Conservation (phyloP, 2,888 invertebrate species). For the Leucoma salicis region DNA sequence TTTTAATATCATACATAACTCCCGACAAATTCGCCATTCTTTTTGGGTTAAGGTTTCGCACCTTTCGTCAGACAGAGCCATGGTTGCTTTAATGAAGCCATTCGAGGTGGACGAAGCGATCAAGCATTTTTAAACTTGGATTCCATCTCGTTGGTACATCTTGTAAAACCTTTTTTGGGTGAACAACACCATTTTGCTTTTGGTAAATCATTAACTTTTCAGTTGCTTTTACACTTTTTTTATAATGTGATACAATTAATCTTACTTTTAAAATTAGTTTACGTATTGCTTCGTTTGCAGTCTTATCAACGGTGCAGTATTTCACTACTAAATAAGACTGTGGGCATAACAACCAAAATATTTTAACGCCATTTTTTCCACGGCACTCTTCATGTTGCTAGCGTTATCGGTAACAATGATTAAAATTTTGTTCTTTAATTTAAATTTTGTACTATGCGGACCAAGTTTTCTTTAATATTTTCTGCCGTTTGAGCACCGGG, state of each 20-base stretch:
- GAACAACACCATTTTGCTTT: slow-evolving; percentile 10
- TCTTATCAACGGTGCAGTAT: too few relatives aligned
- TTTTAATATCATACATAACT: slow-evolving; percentile 23
- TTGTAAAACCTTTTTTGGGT: slow-evolving; percentile 8
- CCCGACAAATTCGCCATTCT: slow-evolving; percentile 21
- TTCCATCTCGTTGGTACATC: slow-evolving; percentile 1
- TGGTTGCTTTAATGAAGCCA: background rate
- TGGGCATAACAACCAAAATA: background rate
- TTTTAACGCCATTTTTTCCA: background rate
- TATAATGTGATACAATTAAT: slow-evolving; percentile 14
- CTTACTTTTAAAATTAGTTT: slow-evolving; percentile 4
- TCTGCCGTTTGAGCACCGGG: slow-evolving; percentile 7
- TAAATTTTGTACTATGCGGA: slow-evolving; percentile 9
- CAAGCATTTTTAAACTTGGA: slow-evolving; percentile 16
- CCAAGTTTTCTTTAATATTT: slow-evolving; percentile 8
- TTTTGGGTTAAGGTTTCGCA: slow-evolving; percentile 12
- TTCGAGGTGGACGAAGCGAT: slow-evolving; percentile 21
- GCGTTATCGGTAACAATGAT: slow-evolving; percentile 12
- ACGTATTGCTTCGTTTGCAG: too few relatives aligned
- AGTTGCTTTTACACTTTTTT: slow-evolving; percentile 12
- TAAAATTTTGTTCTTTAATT: slow-evolving; percentile 10
- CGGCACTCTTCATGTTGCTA: slow-evolving; percentile 9
- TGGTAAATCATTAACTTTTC: slow-evolving; percentile 11
- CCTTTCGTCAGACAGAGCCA: slow-evolving; percentile 19
- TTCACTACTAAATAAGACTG: background rate